Conservation (phyloP, 2,888 invertebrate genomes). For the Dolichomitus sp. region DNA sequence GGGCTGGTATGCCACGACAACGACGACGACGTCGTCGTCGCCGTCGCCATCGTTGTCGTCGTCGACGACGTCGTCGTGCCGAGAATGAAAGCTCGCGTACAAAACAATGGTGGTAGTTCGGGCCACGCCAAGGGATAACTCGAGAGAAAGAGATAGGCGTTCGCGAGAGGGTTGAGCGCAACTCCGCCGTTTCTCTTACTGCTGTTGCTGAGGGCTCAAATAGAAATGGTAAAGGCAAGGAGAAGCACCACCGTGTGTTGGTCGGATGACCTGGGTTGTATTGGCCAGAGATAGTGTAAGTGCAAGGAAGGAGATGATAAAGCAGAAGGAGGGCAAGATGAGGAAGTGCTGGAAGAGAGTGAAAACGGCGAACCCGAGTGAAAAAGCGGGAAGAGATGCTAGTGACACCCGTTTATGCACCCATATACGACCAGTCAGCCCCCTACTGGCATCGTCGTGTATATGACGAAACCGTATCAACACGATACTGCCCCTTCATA, state of each 20-base stretch:
- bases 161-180: constrained; percentile 21
- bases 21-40: constrained; percentile 53
- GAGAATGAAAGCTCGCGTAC: constrained; percentile 63
- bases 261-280: constrained; percentile 65
- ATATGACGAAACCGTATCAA: constrained; percentile 43
- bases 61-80: constrained; percentile 53
- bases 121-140: constrained; percentile 60
- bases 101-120: constrained; percentile 61
- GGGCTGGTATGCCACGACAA: constrained; percentile 55
- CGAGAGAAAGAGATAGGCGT: constrained; percentile 34
- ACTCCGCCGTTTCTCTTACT: constrained; percentile 38
- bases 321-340: constrained; percentile 39
- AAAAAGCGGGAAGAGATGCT: constrained; percentile 23
- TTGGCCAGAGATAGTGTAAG: constrained; percentile 53
- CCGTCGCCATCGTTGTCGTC: constrained; percentile 45
- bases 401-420: constrained; percentile 26
- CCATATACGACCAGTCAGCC: constrained; percentile 12
- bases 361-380: constrained; percentile 14
- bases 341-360: constrained; percentile 13
- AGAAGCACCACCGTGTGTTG: constrained; percentile 56
- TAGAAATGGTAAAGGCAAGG: constrained; percentile 66
- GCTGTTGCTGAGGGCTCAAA: constrained; percentile 57
- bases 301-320: constrained; percentile 32
- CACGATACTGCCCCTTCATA: constrained; percentile 3
- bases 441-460: neutral